Evolutionary conservation across 1,140 invertebrate genomes (phyloP), one percentile per base, ranked within the genome.

Genomic region (Cotesia glomerata): DNA sequence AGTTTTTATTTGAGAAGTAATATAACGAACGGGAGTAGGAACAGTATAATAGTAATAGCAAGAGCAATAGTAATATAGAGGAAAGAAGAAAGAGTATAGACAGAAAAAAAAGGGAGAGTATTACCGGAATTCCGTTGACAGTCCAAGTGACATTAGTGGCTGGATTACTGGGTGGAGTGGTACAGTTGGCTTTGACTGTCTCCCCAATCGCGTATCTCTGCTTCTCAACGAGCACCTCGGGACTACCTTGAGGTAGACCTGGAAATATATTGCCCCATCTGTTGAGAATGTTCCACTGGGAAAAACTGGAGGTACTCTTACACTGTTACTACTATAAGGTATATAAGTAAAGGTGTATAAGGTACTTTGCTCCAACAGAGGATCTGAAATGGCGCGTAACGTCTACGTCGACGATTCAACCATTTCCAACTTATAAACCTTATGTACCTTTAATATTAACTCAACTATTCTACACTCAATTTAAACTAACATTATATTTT

Each of bases 71-170:
- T 9, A 45, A 45, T 45, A 45, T 26, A 26, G 3, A 26, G 26
- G 3, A 26, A 26, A 26, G 26, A 26, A 26, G 26, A 26, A 26
- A 26, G 26, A 26, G 3, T 26, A 26, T 26, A 26, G 26, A 26
- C 26, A 26, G 26, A 26, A 26, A 45, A 45, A 45, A 11, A 45
- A 11, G 39, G 7, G 7, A 45, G 11, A 45, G 71, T 86, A 87
- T 81, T 88, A 95, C 94, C 90, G 90, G 89, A 84, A 90, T 89
- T 78, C 91, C 92, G 83, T 95, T 95, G 77, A 95, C 89, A 64
- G 91, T 90, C 94, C 94, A 95, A 54, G 92, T 94, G 68, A 95
- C 88, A 85, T 94, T 94, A 14, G 93, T 92, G 2, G 93, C 89
- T 16, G 94, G 94, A 79, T 91, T 91, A 14, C 92, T 91, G 5